Evolutionary conservation across 2,113 vertebrate species (phyloP), one percentile per base, ranked within the genome.

Genomic region (Melospiza melodia): DNA sequence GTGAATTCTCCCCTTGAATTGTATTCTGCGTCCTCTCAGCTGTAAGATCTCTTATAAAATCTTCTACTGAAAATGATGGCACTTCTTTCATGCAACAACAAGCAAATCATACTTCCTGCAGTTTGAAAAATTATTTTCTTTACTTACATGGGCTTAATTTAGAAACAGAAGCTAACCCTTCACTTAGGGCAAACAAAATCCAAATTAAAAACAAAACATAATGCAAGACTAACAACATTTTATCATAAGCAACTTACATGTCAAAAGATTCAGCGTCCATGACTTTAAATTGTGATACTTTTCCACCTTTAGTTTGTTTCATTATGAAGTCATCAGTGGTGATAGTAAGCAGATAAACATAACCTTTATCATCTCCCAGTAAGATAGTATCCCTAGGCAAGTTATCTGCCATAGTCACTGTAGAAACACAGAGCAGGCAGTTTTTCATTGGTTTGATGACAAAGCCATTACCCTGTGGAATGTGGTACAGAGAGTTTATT

Each of bases 371-470:
- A 75, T 98, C 98, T 67, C 98, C 98, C 61, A 98, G 78, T 67
- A 98, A 94, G 61, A 98, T 94, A 43, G 95, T 96, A 51, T 98
- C 98, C 57, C 92, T 82, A 87, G 95, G 67, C 49, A 92, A 35
- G 10, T 97, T 76, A 55, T 97, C 90, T 18, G 96, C 23, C 6
- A 52, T 4, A 16, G 95, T 87, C 43, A 97, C 96, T 6, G 82
- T 88, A 39, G 93, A 98, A 84, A 98, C 91, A 37, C 97, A 98
- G 28, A 98, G 91, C 39, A 98, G 87, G 52, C 94, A 94, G 44
- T 98, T 98, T 84, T 98, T 97, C 97, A 97, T 88, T 30, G 98
- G 98, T 76, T 97, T 98, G 84, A 98, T 98, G 83, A 96, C 58
- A 69, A 97, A 97, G 72, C 97, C 97, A 71, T 96, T 94, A 73